A percentile compares a stretch with the other conserved stretches of the same genome.
Evolutionary conservation across 1,140 invertebrate species (phyloP).

Genomic region (Episyrphus balteatus): DNA sequence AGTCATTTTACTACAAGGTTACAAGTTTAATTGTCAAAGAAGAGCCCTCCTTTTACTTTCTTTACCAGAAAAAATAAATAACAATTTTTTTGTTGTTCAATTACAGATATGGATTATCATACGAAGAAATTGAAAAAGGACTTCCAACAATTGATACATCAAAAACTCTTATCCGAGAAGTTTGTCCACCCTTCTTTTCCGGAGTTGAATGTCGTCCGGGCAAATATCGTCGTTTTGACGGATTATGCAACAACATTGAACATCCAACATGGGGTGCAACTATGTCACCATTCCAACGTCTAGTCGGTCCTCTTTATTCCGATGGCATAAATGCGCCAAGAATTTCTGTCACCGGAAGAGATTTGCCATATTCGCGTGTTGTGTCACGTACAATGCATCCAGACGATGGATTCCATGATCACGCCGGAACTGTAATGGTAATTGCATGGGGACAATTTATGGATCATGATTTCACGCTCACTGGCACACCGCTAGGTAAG

Average conservation of each 20-base stretch:
- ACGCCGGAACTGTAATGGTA: conserved; percentile 86
- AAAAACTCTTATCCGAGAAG: conserved; percentile 73
- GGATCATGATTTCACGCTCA: conserved; percentile 87
- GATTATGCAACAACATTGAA: conserved; percentile 84
- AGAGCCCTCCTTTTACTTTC: no score
- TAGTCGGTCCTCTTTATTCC: conserved; percentile 65
- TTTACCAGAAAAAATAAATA: no score
- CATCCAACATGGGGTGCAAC: conserved; percentile 86
- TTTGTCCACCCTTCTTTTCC: conserved; percentile 78
- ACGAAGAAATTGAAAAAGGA: conserved; percentile 78
- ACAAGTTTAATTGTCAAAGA: no score
- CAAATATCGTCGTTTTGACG: conserved; percentile 83
- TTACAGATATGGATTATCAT: conserved; percentile 66
- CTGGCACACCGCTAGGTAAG: conserved; percentile 70
- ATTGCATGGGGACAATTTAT: conserved; percentile 92
- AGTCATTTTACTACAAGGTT: no score
- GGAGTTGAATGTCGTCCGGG: conserved; percentile 77
- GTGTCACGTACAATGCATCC: conserved; percentile 84
- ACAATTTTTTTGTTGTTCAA: no score
- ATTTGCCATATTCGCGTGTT: conserved; percentile 66
- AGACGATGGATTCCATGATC: conserved; percentile 83
- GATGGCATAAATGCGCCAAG: conserved; percentile 74
- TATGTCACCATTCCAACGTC: conserved; percentile 67
- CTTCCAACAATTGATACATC: conserved; percentile 81
- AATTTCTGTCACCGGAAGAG: conserved; percentile 55